Evolutionary conservation across 2,888 invertebrate species (phyloP).

Genomic region (Hemicrepidius hirtus): DNA sequence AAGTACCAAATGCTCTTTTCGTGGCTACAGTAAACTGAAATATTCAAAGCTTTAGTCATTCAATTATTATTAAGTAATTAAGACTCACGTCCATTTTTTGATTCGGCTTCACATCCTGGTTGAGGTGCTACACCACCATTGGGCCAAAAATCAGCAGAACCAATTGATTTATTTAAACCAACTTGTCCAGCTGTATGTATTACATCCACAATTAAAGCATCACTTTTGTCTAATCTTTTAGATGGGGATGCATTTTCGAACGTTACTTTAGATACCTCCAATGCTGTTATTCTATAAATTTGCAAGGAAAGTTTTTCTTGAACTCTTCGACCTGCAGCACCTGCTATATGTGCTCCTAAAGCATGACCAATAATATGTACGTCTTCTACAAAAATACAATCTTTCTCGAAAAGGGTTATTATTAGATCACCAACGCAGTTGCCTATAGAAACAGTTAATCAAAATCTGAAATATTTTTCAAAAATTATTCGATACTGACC

Average conservation of each 20-base stretch:
- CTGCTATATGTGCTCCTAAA: constrained; percentile 40
- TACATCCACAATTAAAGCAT: constrained; percentile 26
- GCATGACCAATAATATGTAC: constrained; percentile 58
- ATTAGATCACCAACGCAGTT: constrained; percentile 52
- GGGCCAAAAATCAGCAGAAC: constrained; percentile 21
- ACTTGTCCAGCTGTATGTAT: constrained; percentile 27
- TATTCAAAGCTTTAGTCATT: no score
- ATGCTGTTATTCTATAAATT: constrained; percentile 71
- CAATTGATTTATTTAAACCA: constrained; percentile 7
- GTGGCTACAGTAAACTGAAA: neutral
- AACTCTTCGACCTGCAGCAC: constrained; percentile 62
- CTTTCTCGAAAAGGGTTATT: constrained; percentile 23
- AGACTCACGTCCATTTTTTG: neutral
- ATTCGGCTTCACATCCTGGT: neutral
- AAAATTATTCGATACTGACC: neutral
- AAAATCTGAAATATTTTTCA: no score
- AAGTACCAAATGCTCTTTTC: neutral
- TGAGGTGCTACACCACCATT: constrained; percentile 23
- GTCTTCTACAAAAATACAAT: constrained; percentile 47
- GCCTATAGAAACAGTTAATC: neutral
- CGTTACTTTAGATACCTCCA: constrained; percentile 74
- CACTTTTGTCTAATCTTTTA: neutral
- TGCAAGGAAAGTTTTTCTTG: constrained; percentile 54
- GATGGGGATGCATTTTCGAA: constrained; percentile 65
- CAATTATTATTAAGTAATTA: no score